phyloP scores from a whole-genome alignment of 2,888 invertebrate genomes.

The Andrena chrysosceles region DNA sequence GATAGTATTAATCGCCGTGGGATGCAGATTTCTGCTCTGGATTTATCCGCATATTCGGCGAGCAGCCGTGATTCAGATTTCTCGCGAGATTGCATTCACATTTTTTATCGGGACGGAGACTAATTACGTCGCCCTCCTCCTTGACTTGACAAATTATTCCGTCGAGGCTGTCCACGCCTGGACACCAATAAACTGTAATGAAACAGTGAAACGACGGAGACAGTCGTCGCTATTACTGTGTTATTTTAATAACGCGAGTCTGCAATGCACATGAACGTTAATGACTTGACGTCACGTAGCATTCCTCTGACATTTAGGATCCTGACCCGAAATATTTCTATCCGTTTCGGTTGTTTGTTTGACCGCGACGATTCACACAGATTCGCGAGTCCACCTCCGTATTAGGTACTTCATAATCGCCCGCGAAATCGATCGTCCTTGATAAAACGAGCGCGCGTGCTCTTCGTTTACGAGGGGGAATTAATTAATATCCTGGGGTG shows the following conservation, averaged over 20 bases:
- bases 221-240: neutral
- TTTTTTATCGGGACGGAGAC: neutral
- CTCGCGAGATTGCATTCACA: neutral
- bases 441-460: neutral
- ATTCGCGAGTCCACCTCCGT: neutral
- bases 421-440: neutral
- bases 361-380: neutral
- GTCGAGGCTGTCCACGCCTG: neutral
- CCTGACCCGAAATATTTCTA: too few species aligned
- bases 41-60: neutral
- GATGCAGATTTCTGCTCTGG: neutral
- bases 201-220: too few species aligned
- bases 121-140: neutral
- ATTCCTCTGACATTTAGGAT: neutral
- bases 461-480: neutral
- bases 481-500: conserved; percentile 20
- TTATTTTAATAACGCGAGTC: neutral
- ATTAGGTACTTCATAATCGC: neutral
- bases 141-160: conserved; percentile 7
- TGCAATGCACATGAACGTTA: neutral
- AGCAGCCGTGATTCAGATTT: conserved; percentile 6
- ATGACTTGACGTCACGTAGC: neutral
- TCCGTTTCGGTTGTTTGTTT: neutral
- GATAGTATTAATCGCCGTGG: neutral
- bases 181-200: neutral